phyloP scores from a whole-genome alignment of 2,888 invertebrate genomes.

The Actias luna region DNA sequence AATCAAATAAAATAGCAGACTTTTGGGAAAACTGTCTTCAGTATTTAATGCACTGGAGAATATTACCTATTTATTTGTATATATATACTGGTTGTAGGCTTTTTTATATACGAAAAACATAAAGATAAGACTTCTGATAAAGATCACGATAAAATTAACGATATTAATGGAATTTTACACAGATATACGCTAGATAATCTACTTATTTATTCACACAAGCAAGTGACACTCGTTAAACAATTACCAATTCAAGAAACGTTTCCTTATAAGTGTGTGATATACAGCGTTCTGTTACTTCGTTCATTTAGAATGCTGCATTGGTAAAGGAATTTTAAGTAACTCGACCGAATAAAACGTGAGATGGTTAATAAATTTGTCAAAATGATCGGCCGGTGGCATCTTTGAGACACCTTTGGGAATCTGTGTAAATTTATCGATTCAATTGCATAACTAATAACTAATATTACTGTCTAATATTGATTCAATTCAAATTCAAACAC shows the following conservation, averaged over 20 bases:
- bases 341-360: constrained; percentile 63
- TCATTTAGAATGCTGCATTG: constrained; percentile 70
- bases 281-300: constrained; percentile 51
- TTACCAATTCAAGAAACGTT: constrained; percentile 32
- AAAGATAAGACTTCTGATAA: not conserved
- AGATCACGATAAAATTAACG: not conserved
- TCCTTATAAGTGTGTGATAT: constrained; percentile 45
- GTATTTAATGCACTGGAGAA: no score
- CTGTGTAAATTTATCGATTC: constrained; percentile 16
- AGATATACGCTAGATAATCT: not conserved
- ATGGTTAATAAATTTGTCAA: constrained; percentile 43
- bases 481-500: not conserved
- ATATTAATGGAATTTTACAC: not conserved
- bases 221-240: constrained; percentile 13
- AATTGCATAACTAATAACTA: constrained; percentile 7
- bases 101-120: not conserved
- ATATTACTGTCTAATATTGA: no score
- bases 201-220: constrained; percentile 1
- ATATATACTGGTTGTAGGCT: not conserved
- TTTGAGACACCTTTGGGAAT: constrained; percentile 14
- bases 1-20: no score
- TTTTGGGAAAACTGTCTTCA: no score
- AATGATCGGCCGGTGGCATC: constrained; percentile 18
- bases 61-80: no score
- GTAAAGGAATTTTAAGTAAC: constrained; percentile 70